Conservation (phyloP, 37 sponge, comb jelly and placozoan genomes). For the Axinella damicornis region DNA sequence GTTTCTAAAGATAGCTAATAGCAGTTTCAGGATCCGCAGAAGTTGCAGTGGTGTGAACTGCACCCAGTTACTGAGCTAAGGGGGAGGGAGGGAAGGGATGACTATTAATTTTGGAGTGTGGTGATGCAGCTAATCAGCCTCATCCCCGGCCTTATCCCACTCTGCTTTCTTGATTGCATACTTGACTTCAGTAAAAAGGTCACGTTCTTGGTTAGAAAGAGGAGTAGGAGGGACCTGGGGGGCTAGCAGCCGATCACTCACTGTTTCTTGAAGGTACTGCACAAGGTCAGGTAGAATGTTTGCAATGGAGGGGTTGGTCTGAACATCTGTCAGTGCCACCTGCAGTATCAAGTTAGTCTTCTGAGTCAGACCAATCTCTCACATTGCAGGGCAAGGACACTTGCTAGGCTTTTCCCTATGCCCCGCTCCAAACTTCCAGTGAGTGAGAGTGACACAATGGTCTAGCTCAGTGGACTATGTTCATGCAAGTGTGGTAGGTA, state of each 20-base stretch:
- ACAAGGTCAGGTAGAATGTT: slow-evolving; percentile 66
- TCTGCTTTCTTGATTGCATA: too few relatives aligned
- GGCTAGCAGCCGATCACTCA: slow-evolving; percentile 1
- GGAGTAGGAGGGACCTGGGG: background rate
- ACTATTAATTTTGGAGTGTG: too few relatives aligned
- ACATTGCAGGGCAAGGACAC: background rate
- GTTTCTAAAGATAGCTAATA: slow-evolving; percentile 58
- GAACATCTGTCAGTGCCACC: slow-evolving; percentile 70
- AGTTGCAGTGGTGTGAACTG: slow-evolving; percentile 59
- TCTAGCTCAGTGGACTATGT: too few relatives aligned
- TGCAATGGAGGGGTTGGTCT: slow-evolving; percentile 49
- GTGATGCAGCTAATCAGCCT: too few relatives aligned
- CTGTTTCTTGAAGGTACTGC: slow-evolving; percentile 66
- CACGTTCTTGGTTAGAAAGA: too few relatives aligned
- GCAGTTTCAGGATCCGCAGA: slow-evolving; percentile 40
- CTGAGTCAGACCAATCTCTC: too few relatives aligned
- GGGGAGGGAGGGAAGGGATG: background rate
- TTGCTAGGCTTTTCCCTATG: background rate
- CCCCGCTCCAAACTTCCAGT: background rate
- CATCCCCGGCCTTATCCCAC: too few relatives aligned
- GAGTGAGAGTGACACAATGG: too few relatives aligned
- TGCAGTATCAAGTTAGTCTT: slow-evolving; percentile 12
- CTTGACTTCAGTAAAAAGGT: too few relatives aligned
- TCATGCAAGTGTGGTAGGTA: too few relatives aligned
- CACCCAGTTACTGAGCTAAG: slow-evolving; percentile 39